phyloP scores from a whole-genome alignment of 2,797 vertebrate genomes.

The Arremon brunneinucha region DNA sequence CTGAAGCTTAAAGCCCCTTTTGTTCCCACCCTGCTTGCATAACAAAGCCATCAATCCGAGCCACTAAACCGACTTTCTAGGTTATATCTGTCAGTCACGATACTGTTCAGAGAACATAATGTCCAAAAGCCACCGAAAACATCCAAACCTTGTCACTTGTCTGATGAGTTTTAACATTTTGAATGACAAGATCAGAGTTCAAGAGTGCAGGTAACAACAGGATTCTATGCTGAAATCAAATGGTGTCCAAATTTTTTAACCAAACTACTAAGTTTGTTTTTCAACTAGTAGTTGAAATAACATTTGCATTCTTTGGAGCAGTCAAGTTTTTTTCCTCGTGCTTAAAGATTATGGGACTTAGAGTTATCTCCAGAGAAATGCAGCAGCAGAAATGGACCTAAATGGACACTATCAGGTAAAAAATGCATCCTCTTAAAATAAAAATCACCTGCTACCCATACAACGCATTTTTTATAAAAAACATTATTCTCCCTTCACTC shows the following conservation, averaged over 20 bases:
- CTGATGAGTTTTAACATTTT: background rate
- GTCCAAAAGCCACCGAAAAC: conserved; percentile 62
- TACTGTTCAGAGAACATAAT: conserved; percentile 47
- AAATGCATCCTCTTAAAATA: background rate
- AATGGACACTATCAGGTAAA: background rate
- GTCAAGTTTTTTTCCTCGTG: background rate
- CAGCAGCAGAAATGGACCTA: background rate
- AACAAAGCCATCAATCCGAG: conserved; percentile 49
- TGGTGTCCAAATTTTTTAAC: background rate
- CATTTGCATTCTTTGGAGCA: background rate
- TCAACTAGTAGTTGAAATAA: background rate
- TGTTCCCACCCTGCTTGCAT: background rate
- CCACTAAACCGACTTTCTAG: conserved; percentile 25
- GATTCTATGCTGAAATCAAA: background rate
- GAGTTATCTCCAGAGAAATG: background rate
- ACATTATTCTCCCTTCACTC: background rate
- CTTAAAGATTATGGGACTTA: background rate
- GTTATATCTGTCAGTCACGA: conserved; percentile 40
- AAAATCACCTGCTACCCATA: background rate
- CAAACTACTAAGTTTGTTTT: background rate
- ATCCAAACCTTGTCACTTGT: conserved; percentile 6
- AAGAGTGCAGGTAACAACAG: background rate
- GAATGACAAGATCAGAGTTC: conserved; percentile 32
- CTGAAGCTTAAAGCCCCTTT: background rate
- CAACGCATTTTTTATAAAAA: background rate